Evolutionary conservation across 1,140 invertebrate genomes (phyloP).

Genomic region (Andrena cerasifolii): DNA sequence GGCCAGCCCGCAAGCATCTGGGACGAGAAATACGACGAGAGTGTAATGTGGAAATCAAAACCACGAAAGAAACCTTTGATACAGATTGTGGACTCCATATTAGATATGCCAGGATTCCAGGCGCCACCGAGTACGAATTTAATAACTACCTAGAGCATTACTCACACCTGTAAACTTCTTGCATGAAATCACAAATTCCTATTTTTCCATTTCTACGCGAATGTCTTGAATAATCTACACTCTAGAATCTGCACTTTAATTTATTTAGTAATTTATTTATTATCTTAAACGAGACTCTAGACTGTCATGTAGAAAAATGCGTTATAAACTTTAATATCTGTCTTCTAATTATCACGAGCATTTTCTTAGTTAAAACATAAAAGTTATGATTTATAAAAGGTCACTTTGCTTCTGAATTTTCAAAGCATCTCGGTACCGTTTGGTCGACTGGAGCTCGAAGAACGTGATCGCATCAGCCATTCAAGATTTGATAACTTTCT

Average conservation of each 20-base stretch:
- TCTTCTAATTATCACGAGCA: no score
- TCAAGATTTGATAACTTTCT: slow-evolving; percentile 27
- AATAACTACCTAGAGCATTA: neutral
- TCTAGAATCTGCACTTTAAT: no score
- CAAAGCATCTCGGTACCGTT: neutral
- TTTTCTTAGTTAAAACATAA: neutral
- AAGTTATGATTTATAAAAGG: neutral
- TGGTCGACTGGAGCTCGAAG: slow-evolving; percentile 68
- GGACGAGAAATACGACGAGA: neutral
- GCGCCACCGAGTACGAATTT: slow-evolving; percentile 15
- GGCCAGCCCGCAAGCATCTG: slow-evolving; percentile 10
- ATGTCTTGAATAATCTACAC: no score
- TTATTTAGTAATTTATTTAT: no score
- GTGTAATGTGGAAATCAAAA: slow-evolving; percentile 48
- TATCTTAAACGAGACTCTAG: no score
- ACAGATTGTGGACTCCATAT: neutral
- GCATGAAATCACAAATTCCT: no score
- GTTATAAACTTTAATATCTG: no score
- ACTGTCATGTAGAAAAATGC: no score
- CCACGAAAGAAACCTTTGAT: slow-evolving; percentile 50
- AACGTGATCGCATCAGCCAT: slow-evolving; percentile 50
- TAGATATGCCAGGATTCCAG: slow-evolving; percentile 6
- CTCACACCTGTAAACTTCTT: neutral
- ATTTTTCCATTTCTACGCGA: no score
- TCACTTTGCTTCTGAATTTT: neutral